A percentile compares a stretch with the other conserved stretches of the same genome.
These are phyloP conservation scores for Acheta domesticus DNA, from an alignment of 2,888 invertebrate genomes.

Conservation along the genomic window DNA sequence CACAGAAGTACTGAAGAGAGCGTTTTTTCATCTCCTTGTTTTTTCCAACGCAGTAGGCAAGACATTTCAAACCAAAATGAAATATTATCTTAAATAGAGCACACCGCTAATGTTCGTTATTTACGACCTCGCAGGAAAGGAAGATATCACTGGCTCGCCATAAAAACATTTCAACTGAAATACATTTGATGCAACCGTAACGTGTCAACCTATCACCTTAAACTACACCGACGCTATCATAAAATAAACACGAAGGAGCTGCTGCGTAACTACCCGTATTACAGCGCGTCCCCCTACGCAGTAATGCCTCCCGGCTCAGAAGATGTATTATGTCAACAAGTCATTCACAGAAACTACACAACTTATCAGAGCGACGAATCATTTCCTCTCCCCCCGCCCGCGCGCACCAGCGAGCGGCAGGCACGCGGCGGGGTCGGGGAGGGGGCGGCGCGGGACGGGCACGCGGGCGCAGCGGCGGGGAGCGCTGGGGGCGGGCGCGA, in stretches of 20 bases:
- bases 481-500: neutral
- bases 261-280: neutral
- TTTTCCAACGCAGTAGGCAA: neutral
- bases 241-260: neutral
- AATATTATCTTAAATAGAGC: slow-evolving; percentile 8
- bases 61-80: neutral
- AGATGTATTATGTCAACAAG: slow-evolving; percentile 18
- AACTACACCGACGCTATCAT: neutral
- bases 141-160: neutral
- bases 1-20: too few species aligned
- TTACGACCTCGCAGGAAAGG: neutral
- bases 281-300: neutral
- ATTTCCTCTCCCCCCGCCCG: too few species aligned
- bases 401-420: too few species aligned
- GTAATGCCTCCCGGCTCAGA: neutral
- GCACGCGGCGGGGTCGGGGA: too few species aligned
- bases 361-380: neutral
- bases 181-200: slow-evolving; percentile 6
- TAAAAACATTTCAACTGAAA: slow-evolving; percentile 2
- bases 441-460: too few species aligned
- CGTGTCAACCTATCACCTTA: slow-evolving; percentile 6
- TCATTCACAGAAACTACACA: slow-evolving; percentile 18
- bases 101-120: neutral
- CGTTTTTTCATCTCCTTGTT: too few species aligned
- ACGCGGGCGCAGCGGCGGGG: neutral